Percentiles rank a stretch among this genome's conserved stretches.
Evolutionary conservation across 2,888 invertebrate species (phyloP).

Genomic region (Hydriomena furcata): DNA sequence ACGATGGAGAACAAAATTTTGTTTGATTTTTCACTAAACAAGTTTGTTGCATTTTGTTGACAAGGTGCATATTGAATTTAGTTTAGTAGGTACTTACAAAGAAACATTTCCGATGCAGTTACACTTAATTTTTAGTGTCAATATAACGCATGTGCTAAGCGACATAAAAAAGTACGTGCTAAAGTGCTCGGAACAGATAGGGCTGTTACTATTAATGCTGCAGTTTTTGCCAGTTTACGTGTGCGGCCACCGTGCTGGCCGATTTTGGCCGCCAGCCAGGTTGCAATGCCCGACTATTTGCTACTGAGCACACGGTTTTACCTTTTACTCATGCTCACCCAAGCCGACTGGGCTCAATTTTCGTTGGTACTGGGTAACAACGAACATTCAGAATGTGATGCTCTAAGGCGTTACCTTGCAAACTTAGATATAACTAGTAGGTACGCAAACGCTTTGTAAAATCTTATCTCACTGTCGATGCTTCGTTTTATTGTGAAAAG

Average conservation of each 20-base stretch:
- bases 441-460: neutral
- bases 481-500: too few relatives aligned
- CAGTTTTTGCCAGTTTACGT: slow-evolving; percentile 52
- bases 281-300: slow-evolving; percentile 43
- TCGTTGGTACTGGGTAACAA: slow-evolving; percentile 29
- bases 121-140: slow-evolving; percentile 28
- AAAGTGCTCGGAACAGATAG: slow-evolving; percentile 39
- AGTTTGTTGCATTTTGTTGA: too few relatives aligned
- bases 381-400: slow-evolving; percentile 25
- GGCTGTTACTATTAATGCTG: slow-evolving; percentile 40
- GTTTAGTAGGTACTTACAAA: neutral
- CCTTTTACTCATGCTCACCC: slow-evolving; percentile 38
- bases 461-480: neutral
- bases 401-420: neutral
- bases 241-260: slow-evolving; percentile 50
- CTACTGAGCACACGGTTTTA: slow-evolving; percentile 46
- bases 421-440: neutral
- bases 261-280: slow-evolving; percentile 55
- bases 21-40: too few relatives aligned
- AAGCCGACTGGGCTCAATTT: slow-evolving; percentile 39
- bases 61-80: too few relatives aligned
- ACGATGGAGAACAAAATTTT: too few relatives aligned
- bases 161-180: slow-evolving; percentile 34
- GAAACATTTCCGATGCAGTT: neutral
- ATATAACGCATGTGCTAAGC: slow-evolving; percentile 34